Percentiles rank a stretch among this genome's conserved stretches.
phyloP scores from a whole-genome alignment of 2,113 vertebrate genomes.

The Anoplopoma fimbria region DNA sequence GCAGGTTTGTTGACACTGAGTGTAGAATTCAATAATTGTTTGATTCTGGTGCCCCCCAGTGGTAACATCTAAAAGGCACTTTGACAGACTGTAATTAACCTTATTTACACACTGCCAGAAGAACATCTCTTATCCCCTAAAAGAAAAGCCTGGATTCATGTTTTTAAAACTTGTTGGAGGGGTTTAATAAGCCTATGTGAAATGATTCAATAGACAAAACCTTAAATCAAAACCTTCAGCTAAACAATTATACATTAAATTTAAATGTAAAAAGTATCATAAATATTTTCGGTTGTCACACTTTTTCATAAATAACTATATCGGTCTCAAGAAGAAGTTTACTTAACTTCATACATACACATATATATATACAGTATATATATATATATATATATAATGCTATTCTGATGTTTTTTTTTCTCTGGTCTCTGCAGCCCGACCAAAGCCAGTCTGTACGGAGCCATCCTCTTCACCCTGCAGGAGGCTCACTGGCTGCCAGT shows the following conservation, averaged over 20 bases:
- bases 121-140: neutral
- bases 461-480: constrained; percentile 94
- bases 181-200: neutral
- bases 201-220: neutral
- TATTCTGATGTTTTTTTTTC: neutral
- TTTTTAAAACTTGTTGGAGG: neutral
- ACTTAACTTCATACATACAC: neutral
- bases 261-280: neutral
- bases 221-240: neutral
- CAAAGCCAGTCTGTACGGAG: constrained; percentile 97
- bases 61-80: neutral
- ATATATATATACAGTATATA: too few species aligned
- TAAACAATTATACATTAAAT: neutral
- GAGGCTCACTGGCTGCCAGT: constrained; percentile 92
- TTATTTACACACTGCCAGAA: neutral
- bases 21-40: neutral
- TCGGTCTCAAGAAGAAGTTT: neutral
- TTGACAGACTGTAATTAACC: neutral
- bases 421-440: constrained; percentile 87
- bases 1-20: neutral
- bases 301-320: neutral
- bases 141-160: neutral
- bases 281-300: neutral
- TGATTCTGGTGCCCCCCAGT: neutral
- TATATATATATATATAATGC: neutral